A percentile compares a stretch with the other conserved stretches of the same genome.
Evolutionary conservation across 2,797 vertebrate genomes (phyloP).

Genomic region (Fistularia commersonii): DNA sequence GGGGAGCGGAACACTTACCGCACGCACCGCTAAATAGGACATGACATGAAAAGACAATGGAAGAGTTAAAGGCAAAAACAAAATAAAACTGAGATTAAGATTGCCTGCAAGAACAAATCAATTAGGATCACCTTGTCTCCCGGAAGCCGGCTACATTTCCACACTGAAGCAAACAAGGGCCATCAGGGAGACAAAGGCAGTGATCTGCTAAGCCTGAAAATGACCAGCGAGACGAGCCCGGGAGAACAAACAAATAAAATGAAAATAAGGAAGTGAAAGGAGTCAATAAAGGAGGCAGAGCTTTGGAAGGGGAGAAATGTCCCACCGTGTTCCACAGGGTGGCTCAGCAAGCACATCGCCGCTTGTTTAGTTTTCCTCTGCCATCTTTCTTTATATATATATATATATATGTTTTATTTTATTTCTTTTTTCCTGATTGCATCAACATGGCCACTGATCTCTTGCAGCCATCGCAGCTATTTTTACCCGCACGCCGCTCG

Average conservation of each 20-base stretch:
- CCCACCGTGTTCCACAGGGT: slow-evolving; percentile 1
- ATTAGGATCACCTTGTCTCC: slow-evolving; percentile 31
- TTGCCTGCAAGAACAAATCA: slow-evolving; percentile 36
- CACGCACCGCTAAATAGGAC: slow-evolving; percentile 16
- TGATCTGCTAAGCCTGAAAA: slow-evolving; percentile 42
- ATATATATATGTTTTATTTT: neutral
- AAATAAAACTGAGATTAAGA: slow-evolving; percentile 31
- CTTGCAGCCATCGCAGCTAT: no score
- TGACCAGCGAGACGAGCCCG: slow-evolving; percentile 33
- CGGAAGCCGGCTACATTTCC: slow-evolving; percentile 27
- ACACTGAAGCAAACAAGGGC: slow-evolving; percentile 22
- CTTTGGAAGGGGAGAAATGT: neutral
- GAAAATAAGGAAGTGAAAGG: slow-evolving; percentile 24
- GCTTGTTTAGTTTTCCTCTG: no score
- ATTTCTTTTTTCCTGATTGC: neutral
- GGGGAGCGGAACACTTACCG: slow-evolving; percentile 4
- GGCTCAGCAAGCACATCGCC: no score
- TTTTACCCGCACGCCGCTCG: no score
- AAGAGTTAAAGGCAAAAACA: slow-evolving; percentile 1
- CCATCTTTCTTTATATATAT: no score
- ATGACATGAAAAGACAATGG: slow-evolving; percentile 10
- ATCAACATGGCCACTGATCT: no score
- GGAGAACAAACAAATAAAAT: slow-evolving; percentile 16
- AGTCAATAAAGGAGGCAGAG: slow-evolving; percentile 16
- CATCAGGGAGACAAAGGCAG: slow-evolving; percentile 35